Evolutionary conservation across 2,888 invertebrate species (phyloP), one percentile per base, ranked within the genome.

Genomic region (Ceraclea dissimilis): DNA sequence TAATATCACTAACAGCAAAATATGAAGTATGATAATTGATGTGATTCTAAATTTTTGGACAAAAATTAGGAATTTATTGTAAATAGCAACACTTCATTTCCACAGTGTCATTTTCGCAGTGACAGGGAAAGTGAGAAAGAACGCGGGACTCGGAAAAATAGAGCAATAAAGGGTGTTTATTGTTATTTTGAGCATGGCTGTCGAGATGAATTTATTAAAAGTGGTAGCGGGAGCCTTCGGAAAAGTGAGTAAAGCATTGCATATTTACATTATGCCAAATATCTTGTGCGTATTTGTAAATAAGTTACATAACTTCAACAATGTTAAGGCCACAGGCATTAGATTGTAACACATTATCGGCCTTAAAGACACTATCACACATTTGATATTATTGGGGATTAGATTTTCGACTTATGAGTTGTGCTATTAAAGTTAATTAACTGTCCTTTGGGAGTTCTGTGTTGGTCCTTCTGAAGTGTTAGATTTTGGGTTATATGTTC

Each of bases 211-310:
- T 64, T 66, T 78, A 65, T 67, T 78, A 58, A 72, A 72, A 63
- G 67, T 77, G 63, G 73, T 75, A 61, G 66, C 71, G 61, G 76
- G 76, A 51, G 66, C 72, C 66, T 76, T 77, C 65, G 77, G 77
- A 58, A 76, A 76, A 67, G 59, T 61, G 18, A 54, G n/a, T 26
- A 2, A n/a, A 17, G 18, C 34, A 16, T 31, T 8, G 17, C 46
- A 21, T 11, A 21, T 16, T 16, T 16, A n/a, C 26, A 31, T 8
- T 31, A 31, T 39, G 13, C 16, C 4, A 13, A 13, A 17, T 21
- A 52, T 49, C 31, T 54, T 43, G 39, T 51, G 19, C 31, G 44
- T 44, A 19, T 47, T 54, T 52, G 19, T 44, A 31, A 31, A 43
- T 48, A 44, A 50, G 59, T 59, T 59, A 59, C 59, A 59, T 59